phyloP scores from a whole-genome alignment of 1,140 invertebrate species.

The Drosophila lini region DNA sequence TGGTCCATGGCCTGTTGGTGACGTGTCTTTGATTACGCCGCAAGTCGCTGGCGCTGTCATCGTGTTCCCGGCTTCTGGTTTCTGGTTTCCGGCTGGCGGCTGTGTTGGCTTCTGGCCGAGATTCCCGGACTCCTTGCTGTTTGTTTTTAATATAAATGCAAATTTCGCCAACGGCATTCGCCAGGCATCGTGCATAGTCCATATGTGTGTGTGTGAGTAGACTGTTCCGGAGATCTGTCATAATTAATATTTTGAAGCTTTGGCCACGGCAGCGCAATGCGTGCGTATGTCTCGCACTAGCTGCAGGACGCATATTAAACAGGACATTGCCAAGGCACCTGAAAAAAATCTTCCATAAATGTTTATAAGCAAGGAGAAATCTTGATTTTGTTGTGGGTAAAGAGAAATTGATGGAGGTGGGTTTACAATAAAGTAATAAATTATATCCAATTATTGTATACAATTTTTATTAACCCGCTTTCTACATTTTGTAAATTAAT shows the following conservation, averaged over 20 bases:
- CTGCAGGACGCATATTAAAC: slow-evolving; percentile 70
- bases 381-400: neutral
- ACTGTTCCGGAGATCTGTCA: slow-evolving; percentile 57
- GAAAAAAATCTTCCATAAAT: neutral
- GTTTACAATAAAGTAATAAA: no score
- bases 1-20: slow-evolving; percentile 76
- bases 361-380: neutral
- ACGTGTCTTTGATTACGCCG: slow-evolving; percentile 80
- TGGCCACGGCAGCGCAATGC: slow-evolving; percentile 58
- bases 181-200: slow-evolving; percentile 28
- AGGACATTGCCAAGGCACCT: slow-evolving; percentile 23
- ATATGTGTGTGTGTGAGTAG: slow-evolving; percentile 31
- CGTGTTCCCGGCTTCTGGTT: slow-evolving; percentile 39
- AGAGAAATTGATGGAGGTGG: fast-evolving
- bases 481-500: neutral
- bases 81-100: slow-evolving; percentile 23
- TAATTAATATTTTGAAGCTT: slow-evolving; percentile 80
- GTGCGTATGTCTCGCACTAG: slow-evolving; percentile 44
- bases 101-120: slow-evolving; percentile 35
- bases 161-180: slow-evolving; percentile 72
- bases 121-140: slow-evolving; percentile 57
- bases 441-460: no score
- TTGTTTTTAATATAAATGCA: slow-evolving; percentile 83
- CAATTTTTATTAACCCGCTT: neutral
- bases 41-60: slow-evolving; percentile 76